These are phyloP conservation scores for Chloroclysta siterata DNA, from an alignment of 2,888 invertebrate genomes.

Conservation along the genomic window DNA sequence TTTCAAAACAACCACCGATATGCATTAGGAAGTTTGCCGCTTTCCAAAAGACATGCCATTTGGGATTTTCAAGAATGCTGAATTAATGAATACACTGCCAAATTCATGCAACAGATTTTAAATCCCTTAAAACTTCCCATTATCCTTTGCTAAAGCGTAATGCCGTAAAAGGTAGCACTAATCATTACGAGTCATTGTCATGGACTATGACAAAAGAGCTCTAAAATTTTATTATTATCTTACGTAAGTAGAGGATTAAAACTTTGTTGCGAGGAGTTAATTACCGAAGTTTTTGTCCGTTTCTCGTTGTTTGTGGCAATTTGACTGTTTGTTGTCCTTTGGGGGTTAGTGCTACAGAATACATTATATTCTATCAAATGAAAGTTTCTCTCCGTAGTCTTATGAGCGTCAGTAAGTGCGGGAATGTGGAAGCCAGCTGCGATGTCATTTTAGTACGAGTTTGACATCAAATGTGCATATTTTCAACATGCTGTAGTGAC, in stretches of 20 bases:
- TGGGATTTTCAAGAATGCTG: conserved; percentile 8
- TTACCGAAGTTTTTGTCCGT: conserved; percentile 53
- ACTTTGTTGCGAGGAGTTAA: conserved; percentile 56
- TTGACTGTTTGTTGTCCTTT: conserved; percentile 80
- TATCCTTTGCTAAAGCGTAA: conserved; percentile 48
- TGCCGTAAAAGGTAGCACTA: conserved; percentile 51
- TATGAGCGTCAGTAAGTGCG: not conserved
- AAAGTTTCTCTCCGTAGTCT: conserved; percentile 7
- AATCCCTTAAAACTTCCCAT: conserved; percentile 34
- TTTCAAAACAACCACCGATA: too few relatives aligned
- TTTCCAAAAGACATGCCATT: not conserved
- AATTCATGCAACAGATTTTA: conserved; percentile 46
- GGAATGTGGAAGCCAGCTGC: not conserved
- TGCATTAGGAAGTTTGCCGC: not conserved
- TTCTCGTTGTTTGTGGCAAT: conserved; percentile 73
- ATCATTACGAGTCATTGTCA: conserved; percentile 46
- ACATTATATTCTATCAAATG: not conserved
- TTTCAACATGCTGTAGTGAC: not conserved
- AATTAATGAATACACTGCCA: conserved; percentile 33
- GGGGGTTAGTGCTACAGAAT: conserved; percentile 50
- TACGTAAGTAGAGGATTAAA: conserved; percentile 49
- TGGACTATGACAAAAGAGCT: conserved; percentile 53
- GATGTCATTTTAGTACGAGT: not conserved
- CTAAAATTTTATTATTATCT: conserved; percentile 50
- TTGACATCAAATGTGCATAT: not conserved